A percentile compares a stretch with the other conserved stretches of the same genome.
phyloP scores from a whole-genome alignment of 2,113 vertebrate genomes.

The Mesoclemmys tuberculata region DNA sequence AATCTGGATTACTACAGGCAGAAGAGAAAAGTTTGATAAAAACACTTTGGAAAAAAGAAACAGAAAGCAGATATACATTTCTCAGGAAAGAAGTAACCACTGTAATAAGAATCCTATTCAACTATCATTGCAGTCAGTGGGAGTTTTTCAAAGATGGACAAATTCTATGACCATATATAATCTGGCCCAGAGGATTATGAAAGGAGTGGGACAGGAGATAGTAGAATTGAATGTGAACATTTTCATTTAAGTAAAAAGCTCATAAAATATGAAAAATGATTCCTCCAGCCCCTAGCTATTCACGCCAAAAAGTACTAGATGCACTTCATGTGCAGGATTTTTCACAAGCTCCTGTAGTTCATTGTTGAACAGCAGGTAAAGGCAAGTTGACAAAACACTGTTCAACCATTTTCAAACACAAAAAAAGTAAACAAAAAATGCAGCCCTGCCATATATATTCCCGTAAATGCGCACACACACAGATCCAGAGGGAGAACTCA shows the following conservation, averaged over 20 bases:
- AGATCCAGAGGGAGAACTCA: not conserved
- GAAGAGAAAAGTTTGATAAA: slow-evolving; percentile 4
- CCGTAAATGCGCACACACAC: not conserved
- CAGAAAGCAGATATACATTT: not conserved
- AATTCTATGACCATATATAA: not conserved
- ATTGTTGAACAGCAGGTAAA: not conserved
- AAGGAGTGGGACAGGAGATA: not conserved
- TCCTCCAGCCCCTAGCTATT: not conserved
- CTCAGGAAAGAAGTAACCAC: slow-evolving; percentile 12
- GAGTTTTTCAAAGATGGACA: not conserved
- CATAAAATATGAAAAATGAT: not conserved
- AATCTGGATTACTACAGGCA: not conserved
- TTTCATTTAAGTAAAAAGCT: not conserved
- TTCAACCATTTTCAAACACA: not conserved
- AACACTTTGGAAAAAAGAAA: slow-evolving; percentile 16
- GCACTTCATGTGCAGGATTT: not conserved
- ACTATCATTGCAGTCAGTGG: not conserved
- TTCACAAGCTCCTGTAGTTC: not conserved
- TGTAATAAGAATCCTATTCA: not conserved
- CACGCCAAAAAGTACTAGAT: not conserved
- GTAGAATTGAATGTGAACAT: not conserved
- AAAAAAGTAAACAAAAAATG: not conserved
- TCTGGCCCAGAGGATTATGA: not conserved
- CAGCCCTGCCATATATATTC: not conserved
- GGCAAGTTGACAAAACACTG: not conserved